Base-by-base conservation (phyloP, 2,888 invertebrate species). In the Amiota minor region DNA sequence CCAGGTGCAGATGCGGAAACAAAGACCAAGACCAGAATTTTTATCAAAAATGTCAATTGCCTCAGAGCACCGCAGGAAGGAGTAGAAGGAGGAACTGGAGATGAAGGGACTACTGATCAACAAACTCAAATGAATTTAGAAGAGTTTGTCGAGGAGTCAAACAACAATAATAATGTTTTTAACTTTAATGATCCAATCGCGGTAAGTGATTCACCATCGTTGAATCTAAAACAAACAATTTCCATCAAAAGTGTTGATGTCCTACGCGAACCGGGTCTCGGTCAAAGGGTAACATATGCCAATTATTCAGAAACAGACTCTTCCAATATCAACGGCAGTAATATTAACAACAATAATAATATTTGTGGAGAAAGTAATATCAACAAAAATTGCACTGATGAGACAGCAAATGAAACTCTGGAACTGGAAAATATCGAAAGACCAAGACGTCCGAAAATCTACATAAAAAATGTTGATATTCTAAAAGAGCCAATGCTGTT, bases 241-340 rank as follows among this genome's bases (percentile, higher is more conserved):
- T 89, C 88, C 1, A 89, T 90, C 16, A 89, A 89, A 75, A 90
- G 89, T 74, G 89, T 89, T 8, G 89, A 89, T 74, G 89, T 89
- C 3, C 78, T 90, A 1, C 76, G 88, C 1, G 89, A 90, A 69
- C 88, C 89, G 0, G 83, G 85, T 0, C 69, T 88, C 20, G 10
- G 11, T 20, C 35, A 35, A 35, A 35, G 35, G 4, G 4, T 6
- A 35, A 35, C 35, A 35, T 35, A 35, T 35, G 2, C 35, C 35
- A 35, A 35, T 35, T 35, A 35, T 35, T 2, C 35, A 35, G 14
- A 23, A 35, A 35, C 62, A 62, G 53, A n/a, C 12, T 53, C 53
- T 53, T 6, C 53, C 53, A 53, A 12, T 8, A 35, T 35, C 35
- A 35, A 53, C 53, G 10, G 8, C 53, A 10, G n/a, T 10, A 53